Evolutionary conservation across 2,797 vertebrate genomes (phyloP).

Genomic region (Phoebastria nigripes): DNA sequence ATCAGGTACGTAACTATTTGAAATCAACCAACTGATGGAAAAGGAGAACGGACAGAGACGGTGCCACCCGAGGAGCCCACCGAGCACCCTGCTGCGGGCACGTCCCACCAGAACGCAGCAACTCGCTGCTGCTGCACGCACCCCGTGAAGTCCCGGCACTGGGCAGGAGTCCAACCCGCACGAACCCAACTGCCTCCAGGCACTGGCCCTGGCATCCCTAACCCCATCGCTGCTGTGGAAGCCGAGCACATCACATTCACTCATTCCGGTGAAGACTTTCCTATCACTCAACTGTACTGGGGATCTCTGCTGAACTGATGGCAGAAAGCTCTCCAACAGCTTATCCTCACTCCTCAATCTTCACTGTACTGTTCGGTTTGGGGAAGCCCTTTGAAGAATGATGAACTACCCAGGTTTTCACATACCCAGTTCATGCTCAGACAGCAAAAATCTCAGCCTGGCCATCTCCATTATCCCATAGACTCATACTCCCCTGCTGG

Average conservation of each 20-base stretch:
- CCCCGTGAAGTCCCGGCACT: fast-evolving
- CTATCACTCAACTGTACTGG: too few relatives aligned
- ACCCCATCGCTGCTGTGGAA: fast-evolving
- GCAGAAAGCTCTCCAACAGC: background rate
- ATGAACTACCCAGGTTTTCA: background rate
- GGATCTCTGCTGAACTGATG: background rate
- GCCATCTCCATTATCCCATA: background rate
- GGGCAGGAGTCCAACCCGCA: background rate
- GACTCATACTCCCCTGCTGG: background rate
- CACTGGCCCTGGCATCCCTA: background rate
- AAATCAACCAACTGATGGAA: background rate
- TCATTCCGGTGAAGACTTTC: background rate
- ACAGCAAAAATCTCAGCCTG: background rate
- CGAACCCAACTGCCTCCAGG: background rate
- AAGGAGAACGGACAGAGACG: background rate
- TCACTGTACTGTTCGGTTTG: background rate
- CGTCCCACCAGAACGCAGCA: background rate
- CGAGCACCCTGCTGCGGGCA: fast-evolving
- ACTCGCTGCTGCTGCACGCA: background rate
- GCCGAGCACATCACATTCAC: background rate
- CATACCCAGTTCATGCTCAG: background rate
- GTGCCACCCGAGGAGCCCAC: background rate
- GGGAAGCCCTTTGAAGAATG: background rate
- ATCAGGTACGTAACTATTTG: background rate
- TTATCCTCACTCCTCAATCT: background rate